These are phyloP conservation scores for Takifugu rubripes DNA, from an alignment of 2,797 vertebrate genomes.

Conservation along the genomic window DNA sequence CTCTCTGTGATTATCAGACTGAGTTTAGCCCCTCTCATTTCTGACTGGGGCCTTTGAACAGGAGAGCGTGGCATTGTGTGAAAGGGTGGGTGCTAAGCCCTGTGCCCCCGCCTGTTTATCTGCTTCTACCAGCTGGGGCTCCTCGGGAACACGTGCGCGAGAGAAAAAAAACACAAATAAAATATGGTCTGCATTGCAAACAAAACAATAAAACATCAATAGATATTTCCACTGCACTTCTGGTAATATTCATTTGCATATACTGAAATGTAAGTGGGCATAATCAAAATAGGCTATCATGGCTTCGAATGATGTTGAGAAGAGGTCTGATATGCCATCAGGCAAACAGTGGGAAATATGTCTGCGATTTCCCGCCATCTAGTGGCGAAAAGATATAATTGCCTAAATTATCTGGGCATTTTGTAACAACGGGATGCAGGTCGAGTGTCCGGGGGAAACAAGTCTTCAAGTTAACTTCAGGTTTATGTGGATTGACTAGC, in stretches of 20 bases:
- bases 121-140: slow-evolving; percentile 75
- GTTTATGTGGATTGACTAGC: too few species aligned
- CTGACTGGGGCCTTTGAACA: slow-evolving; percentile 62
- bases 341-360: too few species aligned
- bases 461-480: too few species aligned
- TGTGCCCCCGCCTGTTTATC: slow-evolving; percentile 73
- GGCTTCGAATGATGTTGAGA: background rate
- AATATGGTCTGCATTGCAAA: slow-evolving; percentile 28
- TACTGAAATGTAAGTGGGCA: background rate
- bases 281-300: background rate
- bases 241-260: background rate
- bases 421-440: too few species aligned
- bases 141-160: slow-evolving; percentile 62
- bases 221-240: background rate
- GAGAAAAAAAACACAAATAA: slow-evolving; percentile 45
- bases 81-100: slow-evolving; percentile 64
- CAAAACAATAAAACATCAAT: slow-evolving; percentile 39
- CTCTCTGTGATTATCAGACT: slow-evolving; percentile 54
- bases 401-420: too few species aligned
- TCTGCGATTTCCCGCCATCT: too few species aligned
- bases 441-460: too few species aligned
- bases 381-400: too few species aligned
- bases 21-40: slow-evolving; percentile 61
- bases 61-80: slow-evolving; percentile 65
- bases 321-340: too few species aligned